Percentiles rank a stretch among this genome's conserved stretches.
Conservation (phyloP, 92 coral and sea anemone species). For the Desmophyllum pertusum region DNA sequence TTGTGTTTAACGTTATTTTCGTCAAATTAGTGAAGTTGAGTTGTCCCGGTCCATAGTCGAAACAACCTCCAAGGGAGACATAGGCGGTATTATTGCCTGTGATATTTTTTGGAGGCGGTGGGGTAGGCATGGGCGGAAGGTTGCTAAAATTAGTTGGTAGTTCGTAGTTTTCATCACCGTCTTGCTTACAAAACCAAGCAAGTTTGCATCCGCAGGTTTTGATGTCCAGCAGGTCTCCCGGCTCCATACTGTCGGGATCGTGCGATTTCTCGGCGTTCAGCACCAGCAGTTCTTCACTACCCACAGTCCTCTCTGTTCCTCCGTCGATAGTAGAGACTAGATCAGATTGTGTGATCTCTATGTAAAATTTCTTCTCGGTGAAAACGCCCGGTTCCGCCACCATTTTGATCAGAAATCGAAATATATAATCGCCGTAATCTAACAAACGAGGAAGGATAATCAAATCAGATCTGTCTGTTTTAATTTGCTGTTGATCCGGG, state of each 20-base stretch:
- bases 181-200: slow-evolving; percentile 63
- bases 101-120: neutral
- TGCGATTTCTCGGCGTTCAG: slow-evolving; percentile 42
- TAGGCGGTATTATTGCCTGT: neutral
- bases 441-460: slow-evolving; percentile 30
- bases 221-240: neutral
- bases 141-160: slow-evolving; percentile 33
- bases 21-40: slow-evolving; percentile 21
- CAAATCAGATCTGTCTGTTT: slow-evolving; percentile 8
- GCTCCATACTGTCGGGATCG: slow-evolving; percentile 49
- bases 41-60: slow-evolving; percentile 67
- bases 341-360: slow-evolving; percentile 35
- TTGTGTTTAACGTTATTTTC: slow-evolving; percentile 32
- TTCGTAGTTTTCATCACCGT: slow-evolving; percentile 33
- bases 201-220: slow-evolving; percentile 14
- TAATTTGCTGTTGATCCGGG: no score
- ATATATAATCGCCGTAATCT: slow-evolving; percentile 2
- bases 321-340: slow-evolving; percentile 52
- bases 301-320: slow-evolving; percentile 59
- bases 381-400: slow-evolving; percentile 39
- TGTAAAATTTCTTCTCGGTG: slow-evolving; percentile 16
- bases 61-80: slow-evolving; percentile 66
- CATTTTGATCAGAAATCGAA: slow-evolving; percentile 46
- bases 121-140: slow-evolving; percentile 31
- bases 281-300: slow-evolving; percentile 18